Conservation (phyloP, 2,797 vertebrate species). For the Pangasius larnaudii region DNA sequence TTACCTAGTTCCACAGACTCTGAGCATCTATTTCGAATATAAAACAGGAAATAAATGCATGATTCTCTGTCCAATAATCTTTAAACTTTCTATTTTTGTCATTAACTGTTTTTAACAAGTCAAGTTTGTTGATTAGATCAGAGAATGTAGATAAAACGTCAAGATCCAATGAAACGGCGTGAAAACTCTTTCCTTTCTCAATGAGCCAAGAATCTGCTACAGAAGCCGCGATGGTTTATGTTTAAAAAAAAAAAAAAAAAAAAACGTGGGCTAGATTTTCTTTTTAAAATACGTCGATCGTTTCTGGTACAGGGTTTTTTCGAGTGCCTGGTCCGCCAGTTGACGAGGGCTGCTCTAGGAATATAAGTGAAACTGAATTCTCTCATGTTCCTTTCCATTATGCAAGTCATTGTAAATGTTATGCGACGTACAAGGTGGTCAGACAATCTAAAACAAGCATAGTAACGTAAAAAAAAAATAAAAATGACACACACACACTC, state of each 20-base stretch:
- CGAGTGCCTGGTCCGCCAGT: background rate
- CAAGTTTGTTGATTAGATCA: background rate
- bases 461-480: slow-evolving; percentile 17
- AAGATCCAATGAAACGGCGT: too few species aligned
- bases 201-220: background rate
- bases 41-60: background rate
- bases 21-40: background rate
- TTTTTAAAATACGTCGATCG: background rate
- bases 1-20: background rate
- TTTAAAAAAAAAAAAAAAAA: background rate
- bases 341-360: background rate
- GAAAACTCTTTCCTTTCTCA: background rate
- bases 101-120: background rate
- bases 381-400: slow-evolving; percentile 49
- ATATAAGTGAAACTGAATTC: background rate
- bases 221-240: background rate
- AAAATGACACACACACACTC: slow-evolving; percentile 49
- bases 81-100: background rate
- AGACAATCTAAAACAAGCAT: slow-evolving; percentile 65
- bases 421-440: slow-evolving; percentile 66
- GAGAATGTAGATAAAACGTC: background rate
- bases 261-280: background rate
- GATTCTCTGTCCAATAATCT: background rate
- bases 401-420: slow-evolving; percentile 65
- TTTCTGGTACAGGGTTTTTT: background rate